These are phyloP conservation scores for Oxyruncus cristatus DNA, from an alignment of 2,113 vertebrate species.

Conservation along the genomic window DNA sequence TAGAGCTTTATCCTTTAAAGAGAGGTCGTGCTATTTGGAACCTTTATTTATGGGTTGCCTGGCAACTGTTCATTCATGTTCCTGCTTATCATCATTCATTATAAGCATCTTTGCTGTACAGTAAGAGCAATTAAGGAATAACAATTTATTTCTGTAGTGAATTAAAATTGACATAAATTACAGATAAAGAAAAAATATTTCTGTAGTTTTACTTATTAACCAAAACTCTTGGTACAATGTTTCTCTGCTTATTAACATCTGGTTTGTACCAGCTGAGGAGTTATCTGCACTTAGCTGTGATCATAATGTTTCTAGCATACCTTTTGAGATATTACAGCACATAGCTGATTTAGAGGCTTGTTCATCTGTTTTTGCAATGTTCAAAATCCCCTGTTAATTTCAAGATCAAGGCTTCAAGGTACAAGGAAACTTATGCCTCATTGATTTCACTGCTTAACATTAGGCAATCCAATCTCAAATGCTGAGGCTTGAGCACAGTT, in stretches of 20 bases:
- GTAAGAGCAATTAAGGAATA: conserved; percentile 41
- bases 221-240: neutral
- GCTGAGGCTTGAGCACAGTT: neutral
- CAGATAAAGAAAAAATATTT: neutral
- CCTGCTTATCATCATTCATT: conserved; percentile 37
- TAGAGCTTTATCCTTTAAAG: conserved; percentile 52
- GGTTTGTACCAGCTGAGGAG: neutral
- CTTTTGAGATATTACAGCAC: neutral
- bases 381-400: neutral
- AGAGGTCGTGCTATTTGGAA: conserved; percentile 42
- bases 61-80: conserved; percentile 58
- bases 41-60: conserved; percentile 55
- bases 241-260: neutral
- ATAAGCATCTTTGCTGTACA: conserved; percentile 31
- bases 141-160: conserved; percentile 1
- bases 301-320: neutral
- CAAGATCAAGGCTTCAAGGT: neutral
- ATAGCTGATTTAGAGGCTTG: neutral
- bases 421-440: neutral
- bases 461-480: neutral
- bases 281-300: neutral
- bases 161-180: conserved; percentile 31
- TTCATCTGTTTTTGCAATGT: neutral
- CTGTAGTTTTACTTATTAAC: neutral
- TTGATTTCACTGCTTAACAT: neutral